Evolutionary conservation across 2,888 invertebrate species (phyloP), one percentile per base, ranked within the genome.

Genomic region (Agriopis aurantiaria): DNA sequence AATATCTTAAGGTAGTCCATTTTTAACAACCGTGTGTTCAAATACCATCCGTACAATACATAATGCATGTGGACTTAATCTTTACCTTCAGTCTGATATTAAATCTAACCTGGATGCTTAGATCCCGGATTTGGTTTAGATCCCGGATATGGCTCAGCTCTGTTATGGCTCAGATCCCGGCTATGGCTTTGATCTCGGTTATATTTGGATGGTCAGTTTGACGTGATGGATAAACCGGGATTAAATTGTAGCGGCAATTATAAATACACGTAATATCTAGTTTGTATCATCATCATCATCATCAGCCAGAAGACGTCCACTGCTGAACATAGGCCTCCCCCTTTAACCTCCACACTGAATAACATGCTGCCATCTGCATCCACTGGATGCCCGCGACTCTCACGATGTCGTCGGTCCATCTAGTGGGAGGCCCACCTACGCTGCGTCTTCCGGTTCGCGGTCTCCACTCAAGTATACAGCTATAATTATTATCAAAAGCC

Each of bases 61-160:
- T 58, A 58, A 58, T 58, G 58, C 58, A 58, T 48, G 46, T 46
- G 46, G n/a, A 59, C 46, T 46, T 59, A 59, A 59, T 59, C 58
- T 48, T 59, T n/a, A 46, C 33, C 23, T 46, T 46, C 58, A 46
- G 40, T 48, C 58, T 12, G 58, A 59, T 59, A 59, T 59, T 59
- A 46, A 59, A 59, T 59, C 46, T 59, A 59, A 59, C 58, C 46
- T 46, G 58, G 23, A 59, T 11, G 46, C 58, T 59, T 23, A 33
- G 46, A 46, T 33, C 56, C 41, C 43, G 43, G 56, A 14, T 56
- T 14, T 17, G 43, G 43, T 43, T 56, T 9, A 55, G 5, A 56
- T 53, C 56, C 56, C 56, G 10, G 43, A 43, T 56, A 56, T 56
- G 10, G 10, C 56, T 43, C 9, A 43, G 12, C 14, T 9, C 43